Percentiles rank a stretch among this genome's conserved stretches.
phyloP scores from a whole-genome alignment of 2,113 vertebrate genomes.

The Amblyornis subalaris region DNA sequence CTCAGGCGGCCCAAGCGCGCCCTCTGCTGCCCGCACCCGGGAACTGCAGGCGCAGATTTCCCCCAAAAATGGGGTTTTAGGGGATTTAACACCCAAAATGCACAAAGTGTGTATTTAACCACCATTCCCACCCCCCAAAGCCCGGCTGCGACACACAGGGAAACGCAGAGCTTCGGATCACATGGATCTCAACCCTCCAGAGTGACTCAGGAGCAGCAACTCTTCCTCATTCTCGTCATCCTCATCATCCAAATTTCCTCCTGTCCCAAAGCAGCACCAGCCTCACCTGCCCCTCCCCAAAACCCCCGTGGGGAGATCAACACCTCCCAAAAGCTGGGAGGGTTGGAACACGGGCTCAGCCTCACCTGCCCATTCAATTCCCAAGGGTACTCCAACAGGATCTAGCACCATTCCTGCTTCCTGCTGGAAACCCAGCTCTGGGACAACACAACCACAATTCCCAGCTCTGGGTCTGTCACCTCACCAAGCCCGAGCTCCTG shows the following conservation, averaged over 20 bases:
- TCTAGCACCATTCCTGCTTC: neutral
- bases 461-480: neutral
- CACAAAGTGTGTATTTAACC: accelerated
- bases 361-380: neutral
- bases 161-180: neutral
- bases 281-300: neutral
- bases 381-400: accelerated
- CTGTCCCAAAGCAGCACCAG: neutral
- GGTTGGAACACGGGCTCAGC: neutral
- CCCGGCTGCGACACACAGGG: neutral
- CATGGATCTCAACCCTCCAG: accelerated
- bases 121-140: neutral
- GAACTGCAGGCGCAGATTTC: neutral
- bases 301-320: neutral
- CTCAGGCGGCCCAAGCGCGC: neutral
- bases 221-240: accelerated
- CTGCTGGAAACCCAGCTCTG: neutral
- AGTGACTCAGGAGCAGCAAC: neutral
- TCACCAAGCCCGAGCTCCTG: neutral
- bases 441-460: neutral
- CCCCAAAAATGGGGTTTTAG: neutral
- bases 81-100: accelerated
- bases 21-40: neutral
- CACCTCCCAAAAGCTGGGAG: accelerated
- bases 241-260: neutral